Base-by-base conservation (phyloP, 1,140 invertebrate species). In the Mizuhopecten yessoensis region DNA sequence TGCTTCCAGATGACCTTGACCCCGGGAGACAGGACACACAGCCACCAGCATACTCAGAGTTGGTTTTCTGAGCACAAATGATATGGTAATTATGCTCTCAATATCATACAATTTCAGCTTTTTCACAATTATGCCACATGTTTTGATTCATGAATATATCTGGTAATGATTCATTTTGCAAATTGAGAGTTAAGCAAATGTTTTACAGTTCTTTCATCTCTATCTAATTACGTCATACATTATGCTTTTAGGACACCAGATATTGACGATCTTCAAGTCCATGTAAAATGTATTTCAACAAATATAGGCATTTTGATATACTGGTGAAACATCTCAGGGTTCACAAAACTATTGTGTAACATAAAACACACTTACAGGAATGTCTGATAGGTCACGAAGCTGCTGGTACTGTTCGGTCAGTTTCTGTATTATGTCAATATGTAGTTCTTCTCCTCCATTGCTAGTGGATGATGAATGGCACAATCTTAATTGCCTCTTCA, bases 21-120 rank as follows among this genome's bases (percentile, higher is more conserved):
- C n/a, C 33, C 20, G 7, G 42, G 29, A 92, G 29, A 88, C 20
- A 88, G 13, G 42, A 36, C 0, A 92, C 33, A 88, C 91, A 90
- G 0, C 91, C 91, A 86, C 89, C 91, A 17, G 89, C 33, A 90
- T 90, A 92, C 45, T 36, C 86, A 36, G 89, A 88, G 45, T 90
- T 92, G 10, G 88, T 42, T 86, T 34, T 87, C 91, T 92, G 91
- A 86, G 90, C 88, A 42, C 0, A 34, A 33, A 29, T 33, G 86
- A 34, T 34, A 75, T 34, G 29, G 34, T 49, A 11, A 0, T 45
- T 45, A 33, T 15, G 15, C 13, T 88, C 29, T 29, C 7, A 7
- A 34, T 87, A 33, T 87, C 7, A 29, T 23, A 33, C 34, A 33
- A 34, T 34, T 10, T 33, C 34, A 34, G 34, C 29, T 49, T 45